These are phyloP conservation scores for Solea senegalensis DNA, from an alignment of 2,113 vertebrate species.

Conservation along the genomic window DNA sequence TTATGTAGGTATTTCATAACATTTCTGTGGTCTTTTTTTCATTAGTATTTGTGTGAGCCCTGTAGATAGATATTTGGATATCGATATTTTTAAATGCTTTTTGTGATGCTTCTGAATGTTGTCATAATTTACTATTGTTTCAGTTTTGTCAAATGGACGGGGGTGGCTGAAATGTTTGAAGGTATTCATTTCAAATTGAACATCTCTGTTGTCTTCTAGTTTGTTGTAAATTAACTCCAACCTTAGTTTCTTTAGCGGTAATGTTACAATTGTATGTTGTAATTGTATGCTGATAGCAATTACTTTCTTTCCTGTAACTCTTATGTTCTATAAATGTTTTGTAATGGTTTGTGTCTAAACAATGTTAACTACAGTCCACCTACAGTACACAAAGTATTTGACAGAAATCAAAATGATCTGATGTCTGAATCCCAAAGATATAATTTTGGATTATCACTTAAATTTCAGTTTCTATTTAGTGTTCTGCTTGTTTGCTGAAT, in stretches of 20 bases:
- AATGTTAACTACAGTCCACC: neutral
- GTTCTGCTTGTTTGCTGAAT: too few relatives aligned
- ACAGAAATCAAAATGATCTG: too few relatives aligned
- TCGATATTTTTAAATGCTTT: conserved; percentile 4
- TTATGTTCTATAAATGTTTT: conserved; percentile 44
- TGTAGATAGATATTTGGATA: neutral
- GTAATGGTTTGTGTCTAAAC: conserved; percentile 40
- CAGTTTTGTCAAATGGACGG: neutral
- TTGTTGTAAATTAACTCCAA: conserved; percentile 21
- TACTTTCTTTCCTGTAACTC: conserved; percentile 41
- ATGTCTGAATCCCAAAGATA: too few relatives aligned
- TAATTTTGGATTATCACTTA: too few relatives aligned
- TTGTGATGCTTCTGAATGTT: conserved; percentile 19
- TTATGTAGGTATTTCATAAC: conserved; percentile 16
- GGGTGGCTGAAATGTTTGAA: neutral
- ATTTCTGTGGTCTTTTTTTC: conserved; percentile 1
- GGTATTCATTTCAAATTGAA: conserved; percentile 32
- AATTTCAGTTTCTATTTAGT: too few relatives aligned
- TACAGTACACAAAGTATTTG: neutral
- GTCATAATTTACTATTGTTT: conserved; percentile 31
- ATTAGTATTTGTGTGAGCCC: neutral
- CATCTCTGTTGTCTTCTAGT: conserved; percentile 4
- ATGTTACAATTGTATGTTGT: conserved; percentile 16
- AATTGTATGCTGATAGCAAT: conserved; percentile 33
- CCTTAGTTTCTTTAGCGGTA: conserved; percentile 8